These are phyloP conservation scores for Apotomis capreana DNA, from an alignment of 2,888 invertebrate species.

Conservation along the genomic window DNA sequence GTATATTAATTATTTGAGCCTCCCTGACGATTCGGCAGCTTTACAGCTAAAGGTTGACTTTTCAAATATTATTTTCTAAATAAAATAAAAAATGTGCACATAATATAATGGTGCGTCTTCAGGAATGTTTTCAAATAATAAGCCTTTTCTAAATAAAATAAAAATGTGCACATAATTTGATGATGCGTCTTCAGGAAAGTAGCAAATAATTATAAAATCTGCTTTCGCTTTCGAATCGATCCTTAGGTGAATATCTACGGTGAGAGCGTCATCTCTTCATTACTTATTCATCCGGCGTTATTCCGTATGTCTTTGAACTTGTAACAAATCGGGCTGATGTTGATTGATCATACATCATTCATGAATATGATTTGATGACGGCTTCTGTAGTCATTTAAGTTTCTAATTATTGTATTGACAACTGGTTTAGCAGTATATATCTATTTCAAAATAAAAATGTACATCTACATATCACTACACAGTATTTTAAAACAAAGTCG, in stretches of 20 bases:
- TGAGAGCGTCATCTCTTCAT: background rate
- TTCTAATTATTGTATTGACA: slow-evolving; percentile 1
- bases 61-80: too few species aligned
- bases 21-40: too few species aligned
- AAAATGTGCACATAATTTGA: too few species aligned
- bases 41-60: too few species aligned
- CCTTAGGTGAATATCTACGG: background rate
- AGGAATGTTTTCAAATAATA: too few species aligned
- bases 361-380: background rate
- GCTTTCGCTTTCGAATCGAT: background rate
- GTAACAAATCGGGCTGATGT: background rate
- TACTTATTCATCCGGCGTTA: background rate
- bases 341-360: slow-evolving; percentile 3
- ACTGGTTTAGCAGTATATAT: background rate
- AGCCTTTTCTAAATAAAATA: too few species aligned
- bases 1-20: too few species aligned
- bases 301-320: background rate
- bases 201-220: background rate
- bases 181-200: background rate
- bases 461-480: too few species aligned
- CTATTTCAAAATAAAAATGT: too few species aligned
- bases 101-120: too few species aligned
- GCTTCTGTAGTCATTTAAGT: background rate
- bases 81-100: too few species aligned
- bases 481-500: too few species aligned